phyloP scores from a whole-genome alignment of 2,888 invertebrate genomes.

The Euplagia quadripunctaria region DNA sequence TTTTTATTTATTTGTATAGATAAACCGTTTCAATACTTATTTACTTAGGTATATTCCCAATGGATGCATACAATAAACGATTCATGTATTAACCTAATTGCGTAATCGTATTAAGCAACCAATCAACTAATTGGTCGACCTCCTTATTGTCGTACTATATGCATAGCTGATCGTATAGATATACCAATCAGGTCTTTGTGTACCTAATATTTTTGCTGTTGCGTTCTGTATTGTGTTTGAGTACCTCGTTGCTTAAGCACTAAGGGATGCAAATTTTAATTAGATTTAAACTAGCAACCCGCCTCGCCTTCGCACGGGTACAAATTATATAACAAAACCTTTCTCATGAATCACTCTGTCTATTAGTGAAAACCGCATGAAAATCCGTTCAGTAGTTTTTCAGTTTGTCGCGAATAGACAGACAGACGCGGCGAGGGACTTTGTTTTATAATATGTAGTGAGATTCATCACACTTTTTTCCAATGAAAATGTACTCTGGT shows the following conservation, averaged over 20 bases:
- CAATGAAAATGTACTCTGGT: too few relatives aligned
- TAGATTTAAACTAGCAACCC: too few relatives aligned
- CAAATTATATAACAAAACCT: too few relatives aligned
- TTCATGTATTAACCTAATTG: conserved; percentile 25
- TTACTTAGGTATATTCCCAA: neutral
- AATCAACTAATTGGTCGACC: conserved; percentile 46
- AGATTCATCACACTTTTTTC: too few relatives aligned
- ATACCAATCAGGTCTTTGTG: neutral
- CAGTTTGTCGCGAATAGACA: too few relatives aligned
- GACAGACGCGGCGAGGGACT: too few relatives aligned
- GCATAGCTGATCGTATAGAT: conserved; percentile 15
- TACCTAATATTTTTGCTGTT: neutral
- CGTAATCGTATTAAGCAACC: conserved; percentile 34
- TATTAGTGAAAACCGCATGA: too few relatives aligned
- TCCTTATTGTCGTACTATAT: conserved; percentile 19
- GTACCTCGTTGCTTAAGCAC: neutral
- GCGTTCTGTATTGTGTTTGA: neutral
- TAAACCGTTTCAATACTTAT: neutral
- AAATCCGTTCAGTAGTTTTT: too few relatives aligned
- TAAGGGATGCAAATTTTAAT: neutral
- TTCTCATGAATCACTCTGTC: too few relatives aligned
- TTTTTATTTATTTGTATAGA: neutral
- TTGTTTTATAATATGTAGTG: too few relatives aligned
- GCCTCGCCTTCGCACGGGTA: too few relatives aligned
- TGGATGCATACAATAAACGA: neutral